phyloP scores from a whole-genome alignment of 2,797 vertebrate genomes.

The Gymnothorax reevesii region DNA sequence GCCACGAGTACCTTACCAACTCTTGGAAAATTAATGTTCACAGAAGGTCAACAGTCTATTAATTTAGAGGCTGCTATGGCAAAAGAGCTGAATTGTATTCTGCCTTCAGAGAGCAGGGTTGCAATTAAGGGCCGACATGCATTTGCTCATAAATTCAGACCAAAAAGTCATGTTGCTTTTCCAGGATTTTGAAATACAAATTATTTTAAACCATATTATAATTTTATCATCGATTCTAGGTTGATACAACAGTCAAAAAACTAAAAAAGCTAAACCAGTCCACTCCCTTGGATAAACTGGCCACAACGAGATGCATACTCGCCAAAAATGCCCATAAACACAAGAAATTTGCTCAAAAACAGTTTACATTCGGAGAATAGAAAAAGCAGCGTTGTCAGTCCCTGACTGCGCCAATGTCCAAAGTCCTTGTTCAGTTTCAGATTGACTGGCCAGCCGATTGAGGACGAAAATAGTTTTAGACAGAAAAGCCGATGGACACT shows the following conservation, averaged over 20 bases:
- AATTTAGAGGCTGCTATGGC: not conserved
- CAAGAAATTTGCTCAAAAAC: no score
- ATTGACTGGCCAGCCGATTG: no score
- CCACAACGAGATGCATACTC: no score
- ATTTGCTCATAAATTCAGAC: not conserved
- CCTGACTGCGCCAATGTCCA: no score
- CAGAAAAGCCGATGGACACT: no score
- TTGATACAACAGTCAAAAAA: not conserved
- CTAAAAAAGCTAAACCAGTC: not conserved
- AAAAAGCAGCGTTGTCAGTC: no score
- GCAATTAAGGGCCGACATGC: not conserved
- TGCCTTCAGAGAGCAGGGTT: not conserved
- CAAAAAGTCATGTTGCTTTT: not conserved
- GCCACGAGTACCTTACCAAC: not conserved
- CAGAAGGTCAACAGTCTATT: not conserved
- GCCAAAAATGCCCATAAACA: no score
- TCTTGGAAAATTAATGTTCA: not conserved
- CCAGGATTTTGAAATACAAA: not conserved
- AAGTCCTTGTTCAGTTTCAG: no score
- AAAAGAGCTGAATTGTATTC: not conserved
- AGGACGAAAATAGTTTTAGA: no score
- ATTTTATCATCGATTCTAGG: not conserved
- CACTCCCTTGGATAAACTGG: no score
- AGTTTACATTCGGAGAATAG: no score
- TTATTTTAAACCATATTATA: not conserved